These are phyloP conservation scores for Dermochelys coriacea DNA, from an alignment of 2,797 vertebrate species.

Conservation along the genomic window DNA sequence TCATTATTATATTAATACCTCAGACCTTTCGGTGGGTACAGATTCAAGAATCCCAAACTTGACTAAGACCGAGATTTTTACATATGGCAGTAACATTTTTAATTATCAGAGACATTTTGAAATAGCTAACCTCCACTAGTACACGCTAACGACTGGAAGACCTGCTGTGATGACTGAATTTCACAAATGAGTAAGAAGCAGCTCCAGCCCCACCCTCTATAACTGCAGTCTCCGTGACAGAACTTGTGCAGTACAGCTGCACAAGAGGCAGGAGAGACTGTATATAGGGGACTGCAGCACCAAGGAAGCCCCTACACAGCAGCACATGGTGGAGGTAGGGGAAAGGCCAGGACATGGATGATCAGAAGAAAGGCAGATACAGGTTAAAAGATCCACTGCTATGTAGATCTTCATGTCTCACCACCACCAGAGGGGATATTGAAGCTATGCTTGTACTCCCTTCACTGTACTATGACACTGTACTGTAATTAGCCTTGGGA, in stretches of 20 bases:
- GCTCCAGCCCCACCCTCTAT: not conserved
- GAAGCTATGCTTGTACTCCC: not conserved
- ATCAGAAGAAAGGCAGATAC: not conserved
- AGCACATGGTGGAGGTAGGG: not conserved
- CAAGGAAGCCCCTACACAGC: not conserved
- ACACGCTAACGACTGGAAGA: not conserved
- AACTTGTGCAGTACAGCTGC: not conserved
- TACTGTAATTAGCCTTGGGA: not conserved
- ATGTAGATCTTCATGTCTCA: not conserved
- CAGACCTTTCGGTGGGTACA: not conserved
- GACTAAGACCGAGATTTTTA: not conserved
- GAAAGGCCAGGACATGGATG: not conserved
- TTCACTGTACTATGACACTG: not conserved
- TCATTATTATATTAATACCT: constrained; percentile 6
- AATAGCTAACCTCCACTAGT: not conserved
- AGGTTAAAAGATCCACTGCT: not conserved
- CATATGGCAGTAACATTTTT: not conserved
- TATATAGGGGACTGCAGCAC: not conserved
- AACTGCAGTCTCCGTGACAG: not conserved
- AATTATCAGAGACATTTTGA: not conserved
- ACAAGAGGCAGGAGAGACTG: not conserved
- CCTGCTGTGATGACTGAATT: not conserved
- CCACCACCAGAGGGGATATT: not conserved
- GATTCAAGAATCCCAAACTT: not conserved
- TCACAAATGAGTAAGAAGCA: not conserved